Conservation (phyloP, 2,113 vertebrate species). For the Puntigrus tetrazona region DNA sequence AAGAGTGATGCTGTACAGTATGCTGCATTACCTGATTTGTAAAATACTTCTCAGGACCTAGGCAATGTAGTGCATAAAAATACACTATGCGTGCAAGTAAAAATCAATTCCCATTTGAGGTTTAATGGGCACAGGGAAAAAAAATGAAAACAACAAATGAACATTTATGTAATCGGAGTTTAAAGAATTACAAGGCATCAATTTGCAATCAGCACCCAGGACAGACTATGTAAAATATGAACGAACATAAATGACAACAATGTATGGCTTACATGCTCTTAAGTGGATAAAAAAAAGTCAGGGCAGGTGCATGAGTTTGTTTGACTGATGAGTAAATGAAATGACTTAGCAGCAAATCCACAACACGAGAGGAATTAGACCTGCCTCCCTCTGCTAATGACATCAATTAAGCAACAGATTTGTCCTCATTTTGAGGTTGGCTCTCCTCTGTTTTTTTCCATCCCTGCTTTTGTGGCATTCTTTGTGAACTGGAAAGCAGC, state of each 20-base stretch:
- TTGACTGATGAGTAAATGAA: slow-evolving; percentile 44
- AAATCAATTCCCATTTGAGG: neutral
- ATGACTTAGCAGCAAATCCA: slow-evolving; percentile 51
- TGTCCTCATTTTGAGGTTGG: slow-evolving; percentile 52
- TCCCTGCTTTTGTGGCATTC: slow-evolving; percentile 29
- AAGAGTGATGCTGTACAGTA: neutral
- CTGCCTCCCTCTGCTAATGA: slow-evolving; percentile 50
- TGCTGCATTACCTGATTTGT: neutral
- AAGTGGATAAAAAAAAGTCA: neutral
- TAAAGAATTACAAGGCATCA: neutral
- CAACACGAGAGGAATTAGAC: slow-evolving; percentile 37
- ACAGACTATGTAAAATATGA: neutral
- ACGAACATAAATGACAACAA: neutral
- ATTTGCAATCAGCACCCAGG: neutral
- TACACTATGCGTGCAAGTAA: neutral
- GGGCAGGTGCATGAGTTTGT: neutral
- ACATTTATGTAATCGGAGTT: neutral
- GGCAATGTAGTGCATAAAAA: neutral
- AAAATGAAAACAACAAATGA: neutral
- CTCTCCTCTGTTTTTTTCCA: slow-evolving; percentile 33
- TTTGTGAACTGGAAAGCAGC: slow-evolving; percentile 34
- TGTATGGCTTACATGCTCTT: neutral
- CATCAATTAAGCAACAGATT: slow-evolving; percentile 58
- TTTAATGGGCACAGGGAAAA: neutral
- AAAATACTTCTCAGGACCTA: neutral